Conservation (phyloP, 2,888 invertebrate genomes). For the Troglohyphantes excavatus region DNA sequence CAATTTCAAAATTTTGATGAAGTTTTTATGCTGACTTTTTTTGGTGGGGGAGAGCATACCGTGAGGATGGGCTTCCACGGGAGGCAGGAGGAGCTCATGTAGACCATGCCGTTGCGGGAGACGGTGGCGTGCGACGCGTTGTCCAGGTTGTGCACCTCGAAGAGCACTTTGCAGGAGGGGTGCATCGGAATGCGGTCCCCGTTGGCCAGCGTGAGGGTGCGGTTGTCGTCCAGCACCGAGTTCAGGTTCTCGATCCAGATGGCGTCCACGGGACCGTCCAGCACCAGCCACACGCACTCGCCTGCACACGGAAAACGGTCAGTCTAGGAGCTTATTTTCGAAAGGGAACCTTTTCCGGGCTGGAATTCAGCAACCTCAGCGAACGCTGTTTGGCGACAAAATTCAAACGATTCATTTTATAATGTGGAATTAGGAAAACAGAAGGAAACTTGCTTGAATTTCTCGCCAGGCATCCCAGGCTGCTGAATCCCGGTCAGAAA, state of each 20-base stretch:
- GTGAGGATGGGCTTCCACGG: conserved; percentile 95
- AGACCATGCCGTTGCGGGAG: conserved; percentile 95
- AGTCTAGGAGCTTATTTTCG: too few species aligned
- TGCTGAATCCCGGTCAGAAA: too few species aligned
- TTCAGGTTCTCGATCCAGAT: conserved; percentile 99
- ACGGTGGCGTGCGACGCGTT: conserved; percentile 99
- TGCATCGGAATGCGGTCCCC: conserved; percentile 97
- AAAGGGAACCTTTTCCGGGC: too few species aligned
- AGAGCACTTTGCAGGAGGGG: conserved; percentile 95
- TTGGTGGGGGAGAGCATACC: too few species aligned
- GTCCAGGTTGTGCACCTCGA: conserved; percentile 98
- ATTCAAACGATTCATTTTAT: too few species aligned
- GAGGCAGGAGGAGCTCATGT: conserved; percentile 97
- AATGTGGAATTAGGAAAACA: too few species aligned
- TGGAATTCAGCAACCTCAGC: too few species aligned
- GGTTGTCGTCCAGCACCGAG: conserved; percentile 97
- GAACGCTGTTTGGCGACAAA: too few species aligned
- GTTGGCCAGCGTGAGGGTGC: conserved; percentile 96
- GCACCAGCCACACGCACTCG: conserved; percentile 95
- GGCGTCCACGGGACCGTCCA: conserved; percentile 98
- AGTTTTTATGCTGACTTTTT: too few species aligned
- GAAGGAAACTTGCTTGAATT: too few species aligned
- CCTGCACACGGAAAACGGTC: conserved; percentile 83
- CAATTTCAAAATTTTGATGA: too few species aligned
- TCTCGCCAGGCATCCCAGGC: too few species aligned